phyloP scores from a whole-genome alignment of 2,797 vertebrate species.

The Phyllotis vaccarum region DNA sequence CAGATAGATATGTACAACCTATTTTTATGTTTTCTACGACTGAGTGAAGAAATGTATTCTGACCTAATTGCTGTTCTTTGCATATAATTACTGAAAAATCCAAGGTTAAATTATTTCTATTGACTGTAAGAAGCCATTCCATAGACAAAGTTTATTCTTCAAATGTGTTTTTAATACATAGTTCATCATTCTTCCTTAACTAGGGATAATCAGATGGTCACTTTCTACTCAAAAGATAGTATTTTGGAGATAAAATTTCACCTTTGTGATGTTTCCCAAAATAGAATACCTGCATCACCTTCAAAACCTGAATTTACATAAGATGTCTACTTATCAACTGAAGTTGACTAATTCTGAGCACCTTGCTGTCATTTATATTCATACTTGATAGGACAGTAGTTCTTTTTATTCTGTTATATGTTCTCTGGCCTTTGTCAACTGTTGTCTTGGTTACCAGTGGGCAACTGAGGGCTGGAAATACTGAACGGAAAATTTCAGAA shows the following conservation, averaged over 20 bases:
- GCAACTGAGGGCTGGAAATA: neutral
- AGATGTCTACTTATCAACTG: neutral
- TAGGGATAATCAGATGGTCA: neutral
- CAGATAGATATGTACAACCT: neutral
- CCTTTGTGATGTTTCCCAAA: neutral
- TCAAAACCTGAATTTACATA: neutral
- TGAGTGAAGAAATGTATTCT: neutral
- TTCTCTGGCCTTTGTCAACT: neutral
- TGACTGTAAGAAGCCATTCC: constrained; percentile 21
- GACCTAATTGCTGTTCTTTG: neutral
- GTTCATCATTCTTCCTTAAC: neutral
- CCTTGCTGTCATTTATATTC: neutral
- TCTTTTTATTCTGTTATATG: neutral
- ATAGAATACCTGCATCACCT: neutral
- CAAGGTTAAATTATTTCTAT: neutral
- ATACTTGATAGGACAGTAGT: neutral
- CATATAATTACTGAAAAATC: constrained; percentile 31
- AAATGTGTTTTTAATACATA: neutral
- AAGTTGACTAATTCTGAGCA: neutral
- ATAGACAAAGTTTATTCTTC: neutral
- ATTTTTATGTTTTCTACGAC: constrained; percentile 46
- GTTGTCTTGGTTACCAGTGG: neutral
- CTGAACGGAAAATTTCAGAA: neutral
- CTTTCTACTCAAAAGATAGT: neutral
- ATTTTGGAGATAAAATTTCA: neutral